Evolutionary conservation across 2,888 invertebrate genomes (phyloP), one percentile per base, ranked within the genome.

Genomic region (Agelastica alni): DNA sequence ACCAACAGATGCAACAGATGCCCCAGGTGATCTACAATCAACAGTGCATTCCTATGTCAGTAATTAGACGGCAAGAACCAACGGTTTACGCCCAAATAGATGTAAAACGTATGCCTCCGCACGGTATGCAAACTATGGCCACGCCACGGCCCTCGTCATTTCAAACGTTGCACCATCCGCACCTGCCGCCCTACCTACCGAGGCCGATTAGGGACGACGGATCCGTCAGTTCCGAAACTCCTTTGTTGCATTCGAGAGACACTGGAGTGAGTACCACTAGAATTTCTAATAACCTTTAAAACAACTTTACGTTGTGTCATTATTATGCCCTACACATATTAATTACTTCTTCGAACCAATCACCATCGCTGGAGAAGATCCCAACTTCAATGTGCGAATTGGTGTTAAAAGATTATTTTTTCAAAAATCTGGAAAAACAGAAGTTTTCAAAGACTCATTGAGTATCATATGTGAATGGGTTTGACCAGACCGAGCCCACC

Each of bases 11-110:
- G 68, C 73, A 72, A 70, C 76, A 76, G 70, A 72, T 49, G 49
- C 75, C 70, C 31, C 77, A 77, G 59, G 74, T 77, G 53, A 73
- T 78, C 75, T 73, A 56, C 75, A 73, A 56, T 34, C 74, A 74
- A 55, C 76, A 75, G 55, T 70, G 77, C 48, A 76, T 76, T 32
- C 77, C 78, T 10, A 73, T 78, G 75, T 73, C 76, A 39, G 71
- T 77, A 55, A 75, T 77, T 54, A 70, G 77, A 39, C 68, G 75
- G 39, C 76, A 74, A 56, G 80, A 81, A 67, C 80, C 80, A 22
- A 81, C 80, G n/a, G 79, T 81, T 36, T 81, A 81, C 68, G 81
- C 81, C 44, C 81, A 81, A 70, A 78, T 81, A 56, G 81, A 81
- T 63, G 76, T 79, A 64, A 73, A 78, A 66, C 68, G 77, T 34